phyloP scores from a whole-genome alignment of 2,113 vertebrate species.

The Asarcornis scutulata region DNA sequence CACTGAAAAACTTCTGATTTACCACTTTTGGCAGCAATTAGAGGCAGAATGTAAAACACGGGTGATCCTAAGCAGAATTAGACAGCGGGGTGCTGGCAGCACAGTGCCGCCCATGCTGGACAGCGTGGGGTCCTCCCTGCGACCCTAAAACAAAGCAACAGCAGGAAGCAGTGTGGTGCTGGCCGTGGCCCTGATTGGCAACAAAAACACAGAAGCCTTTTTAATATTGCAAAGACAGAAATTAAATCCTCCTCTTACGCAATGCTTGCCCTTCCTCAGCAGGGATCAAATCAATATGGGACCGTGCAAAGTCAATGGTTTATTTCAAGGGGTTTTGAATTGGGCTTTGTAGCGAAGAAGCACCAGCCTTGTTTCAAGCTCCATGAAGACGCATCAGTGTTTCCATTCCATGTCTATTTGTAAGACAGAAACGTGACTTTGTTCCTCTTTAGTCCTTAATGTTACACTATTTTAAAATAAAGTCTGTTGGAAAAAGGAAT shows the following conservation, averaged over 20 bases:
- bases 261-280: slow-evolving; percentile 21
- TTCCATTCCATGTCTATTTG: not conserved
- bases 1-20: not conserved
- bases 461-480: not conserved
- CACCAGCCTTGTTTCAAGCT: not conserved
- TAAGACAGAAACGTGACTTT: not conserved
- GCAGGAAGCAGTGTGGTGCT: not conserved
- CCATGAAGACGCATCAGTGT: not conserved
- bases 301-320: slow-evolving; percentile 25
- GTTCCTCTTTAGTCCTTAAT: not conserved
- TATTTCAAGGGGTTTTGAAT: slow-evolving; percentile 48
- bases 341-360: slow-evolving; percentile 48
- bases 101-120: not conserved
- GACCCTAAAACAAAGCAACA: not conserved
- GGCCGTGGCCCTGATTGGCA: not conserved
- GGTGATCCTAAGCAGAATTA: not conserved
- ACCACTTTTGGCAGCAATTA: not conserved
- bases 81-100: not conserved
- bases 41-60: not conserved
- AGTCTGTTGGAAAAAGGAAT: not conserved
- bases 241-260: not conserved
- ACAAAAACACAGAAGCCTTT: slow-evolving; percentile 39
- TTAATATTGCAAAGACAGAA: slow-evolving; percentile 38
- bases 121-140: not conserved
- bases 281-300: slow-evolving; percentile 43